Conservation (phyloP, 2,888 invertebrate species). For the Corbicula japonica region DNA sequence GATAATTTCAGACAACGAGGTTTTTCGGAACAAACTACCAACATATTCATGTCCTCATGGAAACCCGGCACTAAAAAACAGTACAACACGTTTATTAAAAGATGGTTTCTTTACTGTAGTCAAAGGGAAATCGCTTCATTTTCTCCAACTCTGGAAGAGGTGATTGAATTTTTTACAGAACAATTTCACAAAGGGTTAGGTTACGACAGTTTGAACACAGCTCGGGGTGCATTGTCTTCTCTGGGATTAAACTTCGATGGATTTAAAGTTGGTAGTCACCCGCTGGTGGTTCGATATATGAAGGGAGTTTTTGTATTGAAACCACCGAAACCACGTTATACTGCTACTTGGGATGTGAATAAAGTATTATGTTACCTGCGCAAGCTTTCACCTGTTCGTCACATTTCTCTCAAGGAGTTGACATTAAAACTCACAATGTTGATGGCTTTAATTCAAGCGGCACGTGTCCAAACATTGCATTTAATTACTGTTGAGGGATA, state of each 20-base stretch:
- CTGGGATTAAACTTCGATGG: constrained; percentile 31
- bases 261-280: constrained; percentile 32
- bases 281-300: constrained; percentile 29
- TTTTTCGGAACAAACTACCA: too few relatives aligned
- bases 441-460: constrained; percentile 46
- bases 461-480: constrained; percentile 45
- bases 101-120: too few relatives aligned
- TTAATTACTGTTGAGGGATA: constrained; percentile 20
- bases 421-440: too few relatives aligned
- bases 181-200: constrained; percentile 26
- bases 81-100: too few relatives aligned
- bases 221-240: constrained; percentile 23
- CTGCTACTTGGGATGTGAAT: constrained; percentile 38
- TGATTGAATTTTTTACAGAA: constrained; percentile 27
- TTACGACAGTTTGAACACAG: constrained; percentile 38
- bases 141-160: constrained; percentile 14
- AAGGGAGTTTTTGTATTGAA: constrained; percentile 42
- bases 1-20: too few relatives aligned
- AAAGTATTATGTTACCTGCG: constrained; percentile 7
- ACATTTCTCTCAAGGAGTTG: constrained; percentile 30
- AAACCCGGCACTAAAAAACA: too few relatives aligned
- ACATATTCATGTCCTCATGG: too few relatives aligned
- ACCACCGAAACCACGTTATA: constrained; percentile 36
- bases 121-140: constrained; percentile 20
- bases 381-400: constrained; percentile 37